phyloP scores from a whole-genome alignment of 2,113 vertebrate genomes.

The Mormyrus lacerda region DNA sequence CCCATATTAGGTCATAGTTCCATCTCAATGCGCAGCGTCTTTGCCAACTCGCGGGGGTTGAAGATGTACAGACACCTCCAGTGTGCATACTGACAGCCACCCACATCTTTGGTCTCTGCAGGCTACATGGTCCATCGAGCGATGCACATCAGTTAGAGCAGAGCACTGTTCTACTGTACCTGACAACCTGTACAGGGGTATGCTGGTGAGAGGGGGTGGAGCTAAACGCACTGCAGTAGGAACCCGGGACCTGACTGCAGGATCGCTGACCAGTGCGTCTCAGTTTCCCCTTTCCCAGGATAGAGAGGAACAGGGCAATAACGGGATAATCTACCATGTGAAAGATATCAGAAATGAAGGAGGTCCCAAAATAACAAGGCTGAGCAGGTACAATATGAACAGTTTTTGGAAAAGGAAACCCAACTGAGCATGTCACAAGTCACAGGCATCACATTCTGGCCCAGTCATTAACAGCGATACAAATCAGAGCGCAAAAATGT shows the following conservation, averaged over 20 bases:
- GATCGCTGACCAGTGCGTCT: neutral
- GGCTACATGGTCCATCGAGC: neutral
- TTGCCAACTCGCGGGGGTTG: neutral
- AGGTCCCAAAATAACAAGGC: neutral
- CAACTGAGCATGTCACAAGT: neutral
- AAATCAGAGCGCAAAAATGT: neutral
- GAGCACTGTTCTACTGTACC: neutral
- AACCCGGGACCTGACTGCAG: neutral
- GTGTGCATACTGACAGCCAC: neutral
- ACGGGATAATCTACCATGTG: neutral
- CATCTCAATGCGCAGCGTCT: neutral
- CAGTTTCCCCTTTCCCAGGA: neutral
- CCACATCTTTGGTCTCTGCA: neutral
- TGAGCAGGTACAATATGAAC: neutral
- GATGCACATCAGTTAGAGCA: neutral
- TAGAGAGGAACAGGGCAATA: neutral
- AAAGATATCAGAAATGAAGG: neutral
- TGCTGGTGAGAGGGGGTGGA: neutral
- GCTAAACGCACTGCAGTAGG: neutral
- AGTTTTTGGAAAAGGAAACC: neutral
- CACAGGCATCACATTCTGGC: neutral
- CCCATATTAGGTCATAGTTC: neutral
- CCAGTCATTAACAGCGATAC: neutral
- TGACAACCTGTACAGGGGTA: neutral
- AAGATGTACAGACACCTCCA: neutral